Evolutionary conservation across 2,888 invertebrate species (phyloP), one percentile per base, ranked within the genome.

Genomic region (Eristalinus aeneus): DNA sequence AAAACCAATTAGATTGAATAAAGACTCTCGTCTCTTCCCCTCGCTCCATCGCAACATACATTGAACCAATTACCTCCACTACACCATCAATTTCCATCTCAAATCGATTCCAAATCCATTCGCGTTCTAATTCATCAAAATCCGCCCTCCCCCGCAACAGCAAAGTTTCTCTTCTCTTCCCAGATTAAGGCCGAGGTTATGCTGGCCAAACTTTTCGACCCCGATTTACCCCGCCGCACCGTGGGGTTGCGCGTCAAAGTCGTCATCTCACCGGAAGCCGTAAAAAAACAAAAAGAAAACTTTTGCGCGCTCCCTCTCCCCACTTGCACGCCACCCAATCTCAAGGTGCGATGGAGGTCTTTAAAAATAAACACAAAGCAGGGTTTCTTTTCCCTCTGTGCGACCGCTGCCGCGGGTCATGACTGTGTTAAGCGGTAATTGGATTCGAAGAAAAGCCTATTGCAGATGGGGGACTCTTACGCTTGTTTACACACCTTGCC

Each of bases 101-200:
- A 12, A 53, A 27, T 46, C 12, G 27, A 61, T 36, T 36, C 72
- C 46, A 65, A 77, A 77, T 78, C 78, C 73, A 60, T 67, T 84
- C 12, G 61, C 32, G 75, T 71, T 75, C 84, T 60, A 79, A 71
- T 75, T 84, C 32, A 75, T 73, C 31, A 65, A 23, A 46, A 46
- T 10, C 22, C 22, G n/a, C 63, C 11, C n/a, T 0, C 65, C 16
- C n/a, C 27, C 56, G 31, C 32, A 16, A 9, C 11, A 16, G 31
- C 34, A 58, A 68, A 12, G 46, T 54, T 60, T 27, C 5, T 27
- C 27, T 27, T 5, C 27, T 27, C 27, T 5, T 27, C 27, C 27
- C 32, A 22, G 81, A 81, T 85, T 85, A 85, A 46, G 85, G 67
- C 71, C 84, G 80, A 71, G 71, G 84, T 73, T 78, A 36, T 34